These are phyloP conservation scores for Drosophila atripex DNA, from an alignment of 2,888 invertebrate species.

Conservation along the genomic window DNA sequence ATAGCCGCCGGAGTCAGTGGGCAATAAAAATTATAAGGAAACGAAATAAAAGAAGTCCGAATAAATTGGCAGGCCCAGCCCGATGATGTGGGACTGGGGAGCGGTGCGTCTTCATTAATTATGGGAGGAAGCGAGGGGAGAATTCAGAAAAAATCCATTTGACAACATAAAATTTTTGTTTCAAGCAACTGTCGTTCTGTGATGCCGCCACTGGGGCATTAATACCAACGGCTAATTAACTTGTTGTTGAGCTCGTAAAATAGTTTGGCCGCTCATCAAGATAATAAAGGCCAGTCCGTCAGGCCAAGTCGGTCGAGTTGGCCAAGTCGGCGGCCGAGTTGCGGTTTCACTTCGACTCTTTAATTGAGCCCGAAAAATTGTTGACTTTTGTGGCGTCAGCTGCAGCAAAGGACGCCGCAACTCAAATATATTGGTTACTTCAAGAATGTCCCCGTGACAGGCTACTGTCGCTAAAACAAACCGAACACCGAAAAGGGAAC, in stretches of 20 bases:
- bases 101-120: constrained; percentile 61
- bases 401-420: constrained; percentile 20
- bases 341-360: constrained; percentile 42
- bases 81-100: background rate
- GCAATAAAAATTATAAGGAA: constrained; percentile 60
- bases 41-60: constrained; percentile 22
- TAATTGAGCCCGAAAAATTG: constrained; percentile 52
- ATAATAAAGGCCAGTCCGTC: constrained; percentile 52
- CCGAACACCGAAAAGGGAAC: constrained; percentile 16
- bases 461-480: constrained; percentile 32
- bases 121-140: constrained; percentile 47
- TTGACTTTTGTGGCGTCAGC: constrained; percentile 54
- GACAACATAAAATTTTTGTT: constrained; percentile 66
- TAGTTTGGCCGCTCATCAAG: constrained; percentile 76
- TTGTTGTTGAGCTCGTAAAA: constrained; percentile 78
- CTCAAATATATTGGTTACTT: constrained; percentile 14
- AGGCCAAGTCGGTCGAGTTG: background rate
- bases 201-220: constrained; percentile 53
- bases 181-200: constrained; percentile 57
- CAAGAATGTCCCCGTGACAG: constrained; percentile 29
- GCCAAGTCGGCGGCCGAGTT: constrained; percentile 45
- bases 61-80: constrained; percentile 25
- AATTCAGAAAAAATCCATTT: constrained; percentile 55
- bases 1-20: constrained; percentile 23
- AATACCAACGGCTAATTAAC: constrained; percentile 76